Evolutionary conservation across 1,140 invertebrate genomes (phyloP).

Genomic region (Pararge aegeria): DNA sequence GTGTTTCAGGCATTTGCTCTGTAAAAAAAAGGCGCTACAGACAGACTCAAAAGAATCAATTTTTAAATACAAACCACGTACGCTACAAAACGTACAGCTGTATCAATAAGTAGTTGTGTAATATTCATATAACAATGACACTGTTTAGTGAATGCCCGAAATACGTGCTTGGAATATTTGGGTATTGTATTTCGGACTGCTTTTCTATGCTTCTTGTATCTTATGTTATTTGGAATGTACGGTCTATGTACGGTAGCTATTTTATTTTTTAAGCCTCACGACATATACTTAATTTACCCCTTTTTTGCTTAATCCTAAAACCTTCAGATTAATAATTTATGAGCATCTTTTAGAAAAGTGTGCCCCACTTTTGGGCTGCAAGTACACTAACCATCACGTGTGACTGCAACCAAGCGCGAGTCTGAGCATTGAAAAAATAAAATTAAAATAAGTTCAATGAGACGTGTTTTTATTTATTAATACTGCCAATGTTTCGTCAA

Average conservation of each 20-base stretch:
- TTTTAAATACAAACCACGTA: neutral
- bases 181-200: neutral
- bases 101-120: slow-evolving; percentile 10
- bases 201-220: neutral
- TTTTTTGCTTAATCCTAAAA: too few relatives aligned
- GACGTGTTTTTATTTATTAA: too few relatives aligned
- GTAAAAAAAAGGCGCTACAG: neutral
- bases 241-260: neutral
- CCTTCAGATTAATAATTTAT: too few relatives aligned
- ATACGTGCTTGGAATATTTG: slow-evolving; percentile 3
- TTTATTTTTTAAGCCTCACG: neutral
- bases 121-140: slow-evolving; percentile 9
- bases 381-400: too few relatives aligned
- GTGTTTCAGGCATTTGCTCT: too few relatives aligned
- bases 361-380: too few relatives aligned
- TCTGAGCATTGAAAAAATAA: too few relatives aligned
- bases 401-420: too few relatives aligned
- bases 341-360: too few relatives aligned
- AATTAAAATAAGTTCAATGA: too few relatives aligned
- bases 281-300: too few relatives aligned
- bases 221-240: neutral
- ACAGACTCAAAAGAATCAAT: neutral
- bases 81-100: slow-evolving; percentile 5
- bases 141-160: slow-evolving; percentile 5
- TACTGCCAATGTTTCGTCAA: too few relatives aligned